A percentile compares a stretch with the other conserved stretches of the same genome.
Evolutionary conservation across 1,140 invertebrate genomes (phyloP).

Genomic region (Eurosta solidaginis): DNA sequence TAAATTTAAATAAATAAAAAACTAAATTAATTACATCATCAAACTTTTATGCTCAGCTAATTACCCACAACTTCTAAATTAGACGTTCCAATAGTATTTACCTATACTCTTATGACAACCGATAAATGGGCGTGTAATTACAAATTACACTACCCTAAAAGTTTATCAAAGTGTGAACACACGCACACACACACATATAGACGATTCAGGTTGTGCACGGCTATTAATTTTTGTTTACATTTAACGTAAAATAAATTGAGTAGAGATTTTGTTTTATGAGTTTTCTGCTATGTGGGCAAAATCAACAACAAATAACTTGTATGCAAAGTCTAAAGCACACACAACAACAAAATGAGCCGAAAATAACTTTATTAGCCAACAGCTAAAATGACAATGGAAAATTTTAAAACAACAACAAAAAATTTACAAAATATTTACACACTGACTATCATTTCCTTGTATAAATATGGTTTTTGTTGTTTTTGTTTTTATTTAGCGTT

Average conservation of each 20-base stretch:
- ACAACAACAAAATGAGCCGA: constrained; percentile 7
- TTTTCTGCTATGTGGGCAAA: neutral
- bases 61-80: too few species aligned
- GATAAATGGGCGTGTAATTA: too few species aligned
- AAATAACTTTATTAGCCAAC: constrained; percentile 4
- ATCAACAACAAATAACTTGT: neutral
- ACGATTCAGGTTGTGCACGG: neutral
- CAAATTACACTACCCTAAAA: too few species aligned
- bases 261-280: constrained; percentile 15
- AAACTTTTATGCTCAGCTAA: too few species aligned
- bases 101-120: too few species aligned
- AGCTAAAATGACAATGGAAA: neutral
- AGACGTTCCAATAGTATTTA: too few species aligned
- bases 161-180: too few species aligned
- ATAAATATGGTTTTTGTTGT: neutral
- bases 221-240: constrained; percentile 21
- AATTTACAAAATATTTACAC: neutral
- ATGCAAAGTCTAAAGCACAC: too few species aligned
- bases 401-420: neutral
- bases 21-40: too few species aligned
- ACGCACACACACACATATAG: neutral
- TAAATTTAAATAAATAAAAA: too few species aligned
- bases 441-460: neutral
- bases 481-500: constrained; percentile 4
- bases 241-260: constrained; percentile 19